Conservation (phyloP, 2,797 vertebrate genomes). For the Danionella dracula region DNA sequence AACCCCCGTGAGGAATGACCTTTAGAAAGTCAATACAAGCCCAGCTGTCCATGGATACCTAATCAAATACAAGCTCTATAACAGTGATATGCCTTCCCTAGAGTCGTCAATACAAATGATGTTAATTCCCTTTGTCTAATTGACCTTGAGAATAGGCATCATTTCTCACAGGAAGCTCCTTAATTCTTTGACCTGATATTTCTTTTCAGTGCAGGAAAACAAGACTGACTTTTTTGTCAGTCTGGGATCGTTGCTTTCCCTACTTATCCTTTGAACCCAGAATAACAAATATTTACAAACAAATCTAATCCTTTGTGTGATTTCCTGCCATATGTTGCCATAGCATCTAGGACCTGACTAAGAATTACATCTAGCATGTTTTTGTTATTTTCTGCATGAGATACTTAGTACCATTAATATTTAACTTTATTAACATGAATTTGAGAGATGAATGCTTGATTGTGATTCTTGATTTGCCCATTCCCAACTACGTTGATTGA, state of each 20-base stretch:
- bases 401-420: no score
- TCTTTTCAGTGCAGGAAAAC: slow-evolving; percentile 15
- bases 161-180: slow-evolving; percentile 4
- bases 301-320: slow-evolving; percentile 10
- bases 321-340: slow-evolving; percentile 22
- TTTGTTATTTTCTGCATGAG: no score
- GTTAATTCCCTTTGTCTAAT: slow-evolving; percentile 14
- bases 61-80: slow-evolving; percentile 51
- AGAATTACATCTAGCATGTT: no score
- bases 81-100: slow-evolving; percentile 39
- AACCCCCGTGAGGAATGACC: slow-evolving; percentile 43
- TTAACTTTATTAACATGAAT: no score
- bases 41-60: slow-evolving; percentile 57
- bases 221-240: slow-evolving; percentile 16
- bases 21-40: slow-evolving; percentile 48
- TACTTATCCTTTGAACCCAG: slow-evolving; percentile 15
- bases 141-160: slow-evolving; percentile 11
- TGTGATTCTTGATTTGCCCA: no score
- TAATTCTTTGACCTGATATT: slow-evolving; percentile 1
- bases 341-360: no score
- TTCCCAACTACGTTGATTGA: no score
- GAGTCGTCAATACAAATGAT: slow-evolving; percentile 33
- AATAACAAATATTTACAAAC: slow-evolving; percentile 37
- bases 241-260: slow-evolving; percentile 28
- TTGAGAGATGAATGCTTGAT: no score